These are phyloP conservation scores for Trachymyrmex septentrionalis DNA, from an alignment of 1,140 invertebrate species.

Conservation along the genomic window DNA sequence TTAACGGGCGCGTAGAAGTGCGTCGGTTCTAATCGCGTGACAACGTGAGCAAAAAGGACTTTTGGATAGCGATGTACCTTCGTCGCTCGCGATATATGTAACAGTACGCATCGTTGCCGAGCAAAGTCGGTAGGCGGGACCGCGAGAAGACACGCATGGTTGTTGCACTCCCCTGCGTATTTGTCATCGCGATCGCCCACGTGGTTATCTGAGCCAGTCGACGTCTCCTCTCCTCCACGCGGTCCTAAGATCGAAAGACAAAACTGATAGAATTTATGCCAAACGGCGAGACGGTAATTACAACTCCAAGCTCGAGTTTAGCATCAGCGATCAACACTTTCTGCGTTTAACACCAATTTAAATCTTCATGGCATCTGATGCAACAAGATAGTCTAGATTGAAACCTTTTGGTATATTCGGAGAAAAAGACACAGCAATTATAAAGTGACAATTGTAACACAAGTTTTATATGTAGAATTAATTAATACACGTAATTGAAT, in stretches of 20 bases:
- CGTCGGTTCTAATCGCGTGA: not conserved
- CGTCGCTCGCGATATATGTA: constrained; percentile 67
- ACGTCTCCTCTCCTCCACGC: not conserved
- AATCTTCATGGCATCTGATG: not conserved
- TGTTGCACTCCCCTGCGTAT: constrained; percentile 73
- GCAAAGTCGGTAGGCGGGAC: constrained; percentile 78
- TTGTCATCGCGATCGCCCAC: constrained; percentile 75
- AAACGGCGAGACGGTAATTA: not conserved
- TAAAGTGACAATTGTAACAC: no score
- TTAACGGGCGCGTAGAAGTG: not conserved
- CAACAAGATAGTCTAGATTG: not conserved
- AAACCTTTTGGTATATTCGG: not conserved
- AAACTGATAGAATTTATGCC: constrained; percentile 5
- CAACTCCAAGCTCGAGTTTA: not conserved
- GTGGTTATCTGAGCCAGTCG: constrained; percentile 46
- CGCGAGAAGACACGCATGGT: constrained; percentile 64
- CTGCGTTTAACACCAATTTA: not conserved
- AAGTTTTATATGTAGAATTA: no score
- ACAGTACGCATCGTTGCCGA: constrained; percentile 70
- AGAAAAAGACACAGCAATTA: no score
- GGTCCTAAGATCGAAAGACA: not conserved
- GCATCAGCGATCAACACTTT: not conserved
- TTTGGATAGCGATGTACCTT: constrained; percentile 64
- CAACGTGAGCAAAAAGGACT: constrained; percentile 32
- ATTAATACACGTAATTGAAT: no score